phyloP scores from a whole-genome alignment of 1,140 invertebrate species.

The Melanaphis sacchari region DNA sequence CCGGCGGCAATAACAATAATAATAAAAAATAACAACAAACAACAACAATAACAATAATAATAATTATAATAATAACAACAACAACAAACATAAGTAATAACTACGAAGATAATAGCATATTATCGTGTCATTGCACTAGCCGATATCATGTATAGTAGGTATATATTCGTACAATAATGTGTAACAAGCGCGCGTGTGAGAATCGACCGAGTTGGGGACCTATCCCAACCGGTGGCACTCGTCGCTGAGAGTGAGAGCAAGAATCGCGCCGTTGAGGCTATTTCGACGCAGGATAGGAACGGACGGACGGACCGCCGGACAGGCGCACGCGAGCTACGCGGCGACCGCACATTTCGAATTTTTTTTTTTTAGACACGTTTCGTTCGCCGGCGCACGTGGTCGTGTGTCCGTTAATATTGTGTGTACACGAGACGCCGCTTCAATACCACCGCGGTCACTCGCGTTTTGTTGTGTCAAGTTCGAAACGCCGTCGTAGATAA shows the following conservation, averaged over 20 bases:
- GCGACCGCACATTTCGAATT: background rate
- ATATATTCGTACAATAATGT: background rate
- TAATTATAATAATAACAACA: background rate
- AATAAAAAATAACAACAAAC: background rate
- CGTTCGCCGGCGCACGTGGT: constrained; percentile 50
- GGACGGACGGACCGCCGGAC: background rate
- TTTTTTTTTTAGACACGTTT: constrained; percentile 38
- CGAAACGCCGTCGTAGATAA: background rate
- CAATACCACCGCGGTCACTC: background rate
- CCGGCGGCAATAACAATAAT: background rate
- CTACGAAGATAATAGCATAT: background rate
- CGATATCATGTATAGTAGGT: background rate
- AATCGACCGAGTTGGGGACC: background rate
- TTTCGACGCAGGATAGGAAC: background rate
- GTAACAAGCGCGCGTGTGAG: background rate
- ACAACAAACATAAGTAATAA: background rate
- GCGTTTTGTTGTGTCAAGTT: background rate
- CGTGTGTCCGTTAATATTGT: constrained; percentile 17
- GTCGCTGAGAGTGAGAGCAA: background rate
- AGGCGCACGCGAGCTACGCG: background rate
- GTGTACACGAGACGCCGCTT: background rate
- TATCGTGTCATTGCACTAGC: background rate
- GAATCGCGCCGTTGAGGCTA: background rate
- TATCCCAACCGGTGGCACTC: constrained; percentile 4
- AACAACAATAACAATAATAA: background rate